phyloP scores from a whole-genome alignment of 1,140 invertebrate genomes.

The Bombus pyrosoma region DNA sequence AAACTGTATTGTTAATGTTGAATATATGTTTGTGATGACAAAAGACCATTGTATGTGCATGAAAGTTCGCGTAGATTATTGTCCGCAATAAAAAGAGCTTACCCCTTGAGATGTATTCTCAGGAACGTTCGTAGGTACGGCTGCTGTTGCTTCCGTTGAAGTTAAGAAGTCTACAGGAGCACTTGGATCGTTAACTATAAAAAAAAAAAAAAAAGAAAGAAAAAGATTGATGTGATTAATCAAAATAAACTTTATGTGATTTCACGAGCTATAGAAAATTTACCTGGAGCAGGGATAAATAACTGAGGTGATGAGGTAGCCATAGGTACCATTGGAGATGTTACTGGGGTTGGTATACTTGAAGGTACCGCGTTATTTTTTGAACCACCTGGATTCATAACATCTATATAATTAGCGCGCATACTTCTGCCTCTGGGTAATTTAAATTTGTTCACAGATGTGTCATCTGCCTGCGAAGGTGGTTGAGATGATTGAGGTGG shows the following conservation, averaged over 20 bases:
- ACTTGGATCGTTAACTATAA: conserved; percentile 82
- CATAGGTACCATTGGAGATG: conserved; percentile 80
- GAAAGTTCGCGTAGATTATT: conserved; percentile 1
- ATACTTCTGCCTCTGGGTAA: conserved; percentile 88
- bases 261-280: conserved; percentile 15
- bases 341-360: conserved; percentile 81
- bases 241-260: not conserved
- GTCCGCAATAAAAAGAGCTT: conserved; percentile 60
- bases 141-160: conserved; percentile 69
- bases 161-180: conserved; percentile 84
- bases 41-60: conserved; percentile 34
- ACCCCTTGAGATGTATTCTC: conserved; percentile 78
- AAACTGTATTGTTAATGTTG: conserved; percentile 63
- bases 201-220: not conserved
- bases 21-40: conserved; percentile 44
- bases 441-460: conserved; percentile 87
- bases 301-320: conserved; percentile 80
- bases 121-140: conserved; percentile 50
- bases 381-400: conserved; percentile 88
- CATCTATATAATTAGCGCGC: conserved; percentile 90
- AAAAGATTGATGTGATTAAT: not conserved
- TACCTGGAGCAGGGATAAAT: conserved; percentile 84
- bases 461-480: conserved; percentile 53
- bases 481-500: conserved; percentile 52
- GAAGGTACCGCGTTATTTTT: conserved; percentile 79